Evolutionary conservation across 2,888 invertebrate genomes (phyloP), one percentile per base, ranked within the genome.

Genomic region (Lobophora halterata): DNA sequence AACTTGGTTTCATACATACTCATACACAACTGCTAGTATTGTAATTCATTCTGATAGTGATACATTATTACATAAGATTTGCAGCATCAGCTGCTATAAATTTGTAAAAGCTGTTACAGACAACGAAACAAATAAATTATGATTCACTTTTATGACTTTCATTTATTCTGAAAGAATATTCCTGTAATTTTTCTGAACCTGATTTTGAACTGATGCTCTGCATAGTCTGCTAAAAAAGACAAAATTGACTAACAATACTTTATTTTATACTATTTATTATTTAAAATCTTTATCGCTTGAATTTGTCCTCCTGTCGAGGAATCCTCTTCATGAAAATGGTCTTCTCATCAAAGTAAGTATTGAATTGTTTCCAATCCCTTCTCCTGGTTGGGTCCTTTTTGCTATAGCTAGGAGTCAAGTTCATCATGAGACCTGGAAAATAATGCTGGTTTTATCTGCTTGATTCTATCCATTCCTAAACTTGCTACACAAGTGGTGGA

Each of bases 271-370:
- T 38, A 46, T 26, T 32, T 46, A 45, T 16, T 41, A 29, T 23
- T 26, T 40, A 10, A 28, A 12, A 19, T 21, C 8, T 19, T 59
- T 68, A 80, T 59, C 81, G 70, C 39, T 75, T 77, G 43, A 79
- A 87, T 36, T 52, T 66, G 45, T 88, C 88, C 8, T 56, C 68
- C 19, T 68, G 80, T 41, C 72, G 76, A 0, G 80, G 80, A 49
- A 79, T 73, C 34, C 59, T 70, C 50, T 64, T 80, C 78, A 70
- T 63, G 44, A 88, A 88, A 55, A 95, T 93, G 3, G 94, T 94
- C 0, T 63, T 76, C 75, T 96, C 96, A 73, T 94, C 92, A 75
- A 90, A 97, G 75, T 97, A 97, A 46, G 93, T 93, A 72, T 97
- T 96, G 65, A 90, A 95, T 62, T 93, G 93, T 63, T 92, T 95